Base-by-base conservation (phyloP, 1,140 invertebrate species). In the Diabrotica undecimpunctata region DNA sequence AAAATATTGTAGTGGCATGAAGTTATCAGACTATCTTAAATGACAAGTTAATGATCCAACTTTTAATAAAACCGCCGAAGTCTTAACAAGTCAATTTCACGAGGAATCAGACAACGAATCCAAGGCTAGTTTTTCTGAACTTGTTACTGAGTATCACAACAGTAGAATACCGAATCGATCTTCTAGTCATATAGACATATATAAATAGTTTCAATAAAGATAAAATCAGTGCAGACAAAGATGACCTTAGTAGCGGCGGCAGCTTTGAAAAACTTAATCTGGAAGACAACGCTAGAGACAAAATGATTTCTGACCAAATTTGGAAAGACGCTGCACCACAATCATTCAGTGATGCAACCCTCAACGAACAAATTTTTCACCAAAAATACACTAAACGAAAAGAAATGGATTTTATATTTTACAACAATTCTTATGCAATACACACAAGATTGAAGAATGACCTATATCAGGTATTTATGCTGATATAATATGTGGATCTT, bases 1-100 rank as follows among this genome's bases (percentile, higher is more conserved):
- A n/a, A n/a, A n/a, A n/a, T n/a, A n/a, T n/a, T n/a, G n/a, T n/a
- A 80, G 79, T 63, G 81, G 79, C 41, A 74, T 75, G 6, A 72
- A 74, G 39, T 70, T 82, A 3, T 78, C 72, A 37, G 79, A 82
- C 37, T 79, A 81, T 61, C 63, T 82, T 59, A 65, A 71, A 56
- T 25, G 68, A 65, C 25, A 58, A 66, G 50, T 62, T 57, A 7
- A 36, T 12, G 11, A 56, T 25, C 10, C 11, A 35, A 50, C 37
- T 63, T 13, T 38, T 9, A 52, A 56, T 5, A 62, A 66, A 35
- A 57, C 65, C 51, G 55, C 64, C 4, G 55, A 70, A 57, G 51
- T 70, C 5, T 50, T 73, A 36, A 65, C 61, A 50, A 51, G 66
- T 10, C 65, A 54, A 12, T 35, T 69, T 25, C 59, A 70, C 14